phyloP scores from a whole-genome alignment of 2,888 invertebrate species.

The Sabatieria punctata region DNA sequence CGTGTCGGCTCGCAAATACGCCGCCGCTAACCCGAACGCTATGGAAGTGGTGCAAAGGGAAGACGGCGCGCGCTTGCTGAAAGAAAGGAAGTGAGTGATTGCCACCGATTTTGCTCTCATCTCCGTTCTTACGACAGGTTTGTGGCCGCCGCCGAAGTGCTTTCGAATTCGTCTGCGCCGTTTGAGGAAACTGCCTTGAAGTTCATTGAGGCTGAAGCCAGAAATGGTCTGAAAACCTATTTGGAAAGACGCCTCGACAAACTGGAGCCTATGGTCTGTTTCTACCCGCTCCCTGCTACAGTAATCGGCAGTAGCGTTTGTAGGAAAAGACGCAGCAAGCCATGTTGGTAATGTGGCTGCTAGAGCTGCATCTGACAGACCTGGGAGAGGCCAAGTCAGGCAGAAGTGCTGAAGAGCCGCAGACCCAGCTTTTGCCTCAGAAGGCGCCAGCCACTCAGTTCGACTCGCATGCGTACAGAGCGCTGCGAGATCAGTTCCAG shows the following conservation, averaged over 20 bases:
- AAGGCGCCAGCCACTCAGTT: neutral
- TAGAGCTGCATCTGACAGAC: conserved; percentile 75
- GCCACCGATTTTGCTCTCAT: neutral
- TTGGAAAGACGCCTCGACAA: conserved; percentile 60
- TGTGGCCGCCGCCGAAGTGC: conserved; percentile 50
- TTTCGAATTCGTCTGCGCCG: conserved; percentile 70
- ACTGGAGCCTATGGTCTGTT: conserved; percentile 41
- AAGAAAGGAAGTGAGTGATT: conserved; percentile 20
- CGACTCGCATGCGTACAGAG: conserved; percentile 36
- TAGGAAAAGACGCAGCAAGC: conserved; percentile 68
- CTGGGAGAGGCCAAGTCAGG: conserved; percentile 48
- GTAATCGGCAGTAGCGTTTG: no score
- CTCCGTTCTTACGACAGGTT: no score
- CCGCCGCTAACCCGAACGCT: conserved; percentile 11
- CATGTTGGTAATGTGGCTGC: conserved; percentile 81
- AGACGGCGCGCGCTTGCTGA: conserved; percentile 24
- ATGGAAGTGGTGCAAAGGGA: conserved; percentile 21
- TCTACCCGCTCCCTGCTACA: no score
- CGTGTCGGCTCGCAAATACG: conserved; percentile 15
- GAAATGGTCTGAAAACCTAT: conserved; percentile 69
- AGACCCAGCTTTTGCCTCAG: neutral
- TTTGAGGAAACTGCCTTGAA: conserved; percentile 87
- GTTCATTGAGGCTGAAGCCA: conserved; percentile 61
- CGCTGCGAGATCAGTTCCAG: conserved; percentile 57
- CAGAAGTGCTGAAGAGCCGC: conserved; percentile 13